Conservation (phyloP, 2,888 invertebrate species). For the Noctuana brunneofusca region DNA sequence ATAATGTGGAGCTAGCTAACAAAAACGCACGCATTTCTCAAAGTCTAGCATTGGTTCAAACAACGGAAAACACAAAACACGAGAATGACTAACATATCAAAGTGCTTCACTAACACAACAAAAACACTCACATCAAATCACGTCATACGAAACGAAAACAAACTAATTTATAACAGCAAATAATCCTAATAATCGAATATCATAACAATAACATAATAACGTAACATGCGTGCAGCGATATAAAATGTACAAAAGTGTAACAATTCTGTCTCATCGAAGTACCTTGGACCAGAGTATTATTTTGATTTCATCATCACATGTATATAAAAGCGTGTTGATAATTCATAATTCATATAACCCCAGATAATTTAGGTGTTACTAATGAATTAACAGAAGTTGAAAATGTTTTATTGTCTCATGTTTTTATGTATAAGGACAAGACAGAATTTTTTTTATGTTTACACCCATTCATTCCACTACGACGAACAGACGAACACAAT, state of each 20-base stretch:
- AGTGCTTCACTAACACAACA: conserved; percentile 3
- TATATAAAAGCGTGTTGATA: not conserved
- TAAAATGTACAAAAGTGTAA: conserved; percentile 13
- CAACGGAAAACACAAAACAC: not conserved
- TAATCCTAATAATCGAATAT: not conserved
- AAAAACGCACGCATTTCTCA: conserved; percentile 9
- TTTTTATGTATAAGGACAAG: conserved; percentile 43
- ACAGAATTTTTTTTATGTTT: conserved; percentile 43
- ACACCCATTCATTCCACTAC: conserved; percentile 28
- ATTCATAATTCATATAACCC: not conserved
- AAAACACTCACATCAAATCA: conserved; percentile 1
- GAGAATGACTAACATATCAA: not conserved
- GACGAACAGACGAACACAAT: conserved; percentile 31
- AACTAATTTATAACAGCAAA: conserved; percentile 11
- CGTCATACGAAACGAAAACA: conserved; percentile 3
- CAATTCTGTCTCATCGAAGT: conserved; percentile 34
- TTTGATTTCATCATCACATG: not conserved
- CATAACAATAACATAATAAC: not conserved
- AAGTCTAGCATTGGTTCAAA: conserved; percentile 10
- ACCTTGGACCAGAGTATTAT: not conserved
- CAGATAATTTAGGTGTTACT: not conserved
- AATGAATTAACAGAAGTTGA: not conserved
- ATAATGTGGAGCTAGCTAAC: not conserved
- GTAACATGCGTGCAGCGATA: conserved; percentile 33
- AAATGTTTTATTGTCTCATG: conserved; percentile 20